Base-by-base conservation (phyloP, 2,888 invertebrate genomes). In the Drosophila limbata region DNA sequence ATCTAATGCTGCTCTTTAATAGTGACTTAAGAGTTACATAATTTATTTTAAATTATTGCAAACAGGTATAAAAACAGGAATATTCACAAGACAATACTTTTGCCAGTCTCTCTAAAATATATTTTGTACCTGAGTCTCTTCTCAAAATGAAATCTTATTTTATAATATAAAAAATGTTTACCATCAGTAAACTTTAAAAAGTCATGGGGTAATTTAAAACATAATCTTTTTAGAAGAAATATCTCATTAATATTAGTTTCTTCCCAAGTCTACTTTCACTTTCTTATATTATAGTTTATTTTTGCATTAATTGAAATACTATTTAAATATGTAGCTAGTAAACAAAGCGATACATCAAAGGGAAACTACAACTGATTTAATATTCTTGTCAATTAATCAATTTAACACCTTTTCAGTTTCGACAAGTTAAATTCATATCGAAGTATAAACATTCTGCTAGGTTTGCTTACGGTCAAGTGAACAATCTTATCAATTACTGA, bases 401-500 rank as follows among this genome's bases (percentile, higher is more conserved):
- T 37, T 31, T 10, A 47, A 47, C 47, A 31, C 47, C n/a, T n/a
- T 47, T 28, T 48, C 5, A 48, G 47, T 15, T 0, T 21, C 21
- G 21, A 55, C 55, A 19, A 44, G n/a, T n/a, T 33, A 21, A 44
- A 33, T 19, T 19, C 33, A n/a, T 44, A 33, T 21, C 13, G 3
- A 21, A 55, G 44, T 10, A 15, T 13, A 52, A 40, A 52, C 25
- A 40, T 19, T 33, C 17, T 42, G 13, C 40, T 31, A 4, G 28
- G 25, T 50, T 53, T 39, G 11, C 47, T 44, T 25, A 25, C 50
- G n/a, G 11, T 35, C 10, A 17, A 52, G 25, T 10, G 17, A 17
- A 6, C 50, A 37, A 44, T 59, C 53, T 75, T 70, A 76, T 76
- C 71, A 59, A 25, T 11, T 0, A 10, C 13, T 33, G 45, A 63